Conservation (phyloP, 2,113 vertebrate genomes). For the Poecile atricapillus region DNA sequence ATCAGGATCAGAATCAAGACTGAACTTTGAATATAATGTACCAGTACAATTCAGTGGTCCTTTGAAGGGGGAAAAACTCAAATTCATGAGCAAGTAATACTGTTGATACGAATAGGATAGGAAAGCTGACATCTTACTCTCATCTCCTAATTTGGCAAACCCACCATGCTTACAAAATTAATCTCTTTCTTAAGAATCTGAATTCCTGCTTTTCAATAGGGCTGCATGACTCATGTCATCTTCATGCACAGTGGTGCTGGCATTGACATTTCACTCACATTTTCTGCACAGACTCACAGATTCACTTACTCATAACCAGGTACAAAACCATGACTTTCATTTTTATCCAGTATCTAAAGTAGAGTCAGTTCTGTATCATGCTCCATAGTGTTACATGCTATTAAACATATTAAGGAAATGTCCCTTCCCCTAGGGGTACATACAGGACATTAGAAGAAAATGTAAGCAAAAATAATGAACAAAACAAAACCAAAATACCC, state of each 20-base stretch:
- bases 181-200: background rate
- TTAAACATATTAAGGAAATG: background rate
- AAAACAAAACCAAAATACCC: fast-evolving
- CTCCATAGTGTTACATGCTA: background rate
- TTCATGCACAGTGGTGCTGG: background rate
- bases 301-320: background rate
- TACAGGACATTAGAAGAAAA: background rate
- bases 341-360: background rate
- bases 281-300: background rate
- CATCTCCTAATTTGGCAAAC: background rate
- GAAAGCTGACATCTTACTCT: background rate
- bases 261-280: background rate
- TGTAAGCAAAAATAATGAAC: too few species aligned
- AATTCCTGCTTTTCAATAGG: background rate
- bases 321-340: background rate
- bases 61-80: constrained; percentile 20
- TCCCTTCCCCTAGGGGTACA: background rate
- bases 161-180: background rate
- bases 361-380: background rate
- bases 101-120: background rate
- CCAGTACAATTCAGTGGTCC: background rate
- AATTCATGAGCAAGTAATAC: background rate
- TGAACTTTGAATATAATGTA: constrained; percentile 33
- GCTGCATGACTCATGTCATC: fast-evolving
- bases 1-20: constrained; percentile 56